A percentile compares a stretch with the other conserved stretches of the same genome.
These are phyloP conservation scores for Drosophila quasianomalipes DNA, from an alignment of 2,888 invertebrate species.

Conservation along the genomic window DNA sequence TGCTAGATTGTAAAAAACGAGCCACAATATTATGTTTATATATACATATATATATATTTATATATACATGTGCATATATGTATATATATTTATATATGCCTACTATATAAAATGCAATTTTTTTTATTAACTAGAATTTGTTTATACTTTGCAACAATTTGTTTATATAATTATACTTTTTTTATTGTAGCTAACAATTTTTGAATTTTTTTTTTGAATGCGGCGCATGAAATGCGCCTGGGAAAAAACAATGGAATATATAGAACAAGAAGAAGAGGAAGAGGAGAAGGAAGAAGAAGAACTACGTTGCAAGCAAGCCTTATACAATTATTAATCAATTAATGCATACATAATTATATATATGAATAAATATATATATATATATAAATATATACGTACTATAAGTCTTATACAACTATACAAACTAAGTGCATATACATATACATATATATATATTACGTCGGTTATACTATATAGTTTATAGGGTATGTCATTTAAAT, in stretches of 20 bases:
- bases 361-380: conserved; percentile 2
- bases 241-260: conserved; percentile 18
- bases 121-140: conserved; percentile 31
- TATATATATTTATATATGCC: conserved; percentile 2
- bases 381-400: conserved; percentile 7
- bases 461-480: conserved; percentile 16
- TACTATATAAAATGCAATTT: conserved; percentile 19
- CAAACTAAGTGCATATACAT: conserved; percentile 24
- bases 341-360: conserved; percentile 35
- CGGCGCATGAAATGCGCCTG: conserved; percentile 72
- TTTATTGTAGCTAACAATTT: conserved; percentile 27
- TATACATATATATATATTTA: conserved; percentile 39
- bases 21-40: conserved; percentile 40
- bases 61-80: conserved; percentile 11
- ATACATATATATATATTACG: conserved; percentile 6
- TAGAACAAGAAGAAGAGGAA: neutral
- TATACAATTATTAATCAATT: conserved; percentile 67
- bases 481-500: conserved; percentile 51
- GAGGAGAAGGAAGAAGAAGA: conserved; percentile 9
- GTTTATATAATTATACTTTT: conserved; percentile 25
- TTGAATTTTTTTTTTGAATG: conserved; percentile 23
- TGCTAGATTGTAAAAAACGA: conserved; percentile 54
- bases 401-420: conserved; percentile 42
- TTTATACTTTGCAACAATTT: conserved; percentile 34
- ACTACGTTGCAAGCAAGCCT: conserved; percentile 68